Evolutionary conservation across 2,888 invertebrate species (phyloP), one percentile per base, ranked within the genome.

Genomic region (Artemia sinica): DNA sequence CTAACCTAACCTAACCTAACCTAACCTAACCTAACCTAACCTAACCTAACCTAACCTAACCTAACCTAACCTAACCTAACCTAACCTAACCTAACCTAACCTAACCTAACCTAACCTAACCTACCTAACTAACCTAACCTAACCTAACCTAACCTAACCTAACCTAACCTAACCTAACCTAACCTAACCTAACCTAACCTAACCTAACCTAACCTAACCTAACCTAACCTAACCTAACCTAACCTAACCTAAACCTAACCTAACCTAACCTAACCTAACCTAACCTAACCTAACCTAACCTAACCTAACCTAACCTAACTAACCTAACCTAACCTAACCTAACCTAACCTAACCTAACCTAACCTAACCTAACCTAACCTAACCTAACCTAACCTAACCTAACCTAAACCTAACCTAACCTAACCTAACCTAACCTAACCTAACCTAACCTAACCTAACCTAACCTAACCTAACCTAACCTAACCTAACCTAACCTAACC

Each of bases 1-100:
- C n/a, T n/a, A n/a, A n/a, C n/a, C n/a, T n/a, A n/a, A n/a, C 73
- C 73, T 69, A 73, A 71, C 73, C 73, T 72, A 73, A 72, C 73
- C 72, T 72, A 72, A 73, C 72, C 72, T 71, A 71, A 72, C 72
- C 72, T 70, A 72, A 73, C 72, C 73, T 68, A 71, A 69, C 70
- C 72, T 71, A 71, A 71, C 72, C 71, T 70, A 72, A 73, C 72
- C 72, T 71, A 69, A 72, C 72, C 73, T 72, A 71, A 73, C 73
- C 73, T 71, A 70, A 69, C 69, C 28, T 28, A 28, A 28, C 28
- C 28, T 28, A 28, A 28, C 28, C 28, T 28, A 28, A 28, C 28
- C 28, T 28, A 28, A 28, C 28, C 28, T 28, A 28, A 28, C 28
- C 28, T 28, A 28, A 28, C 28, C 28, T 28, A 28, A 28, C 28